Percentiles rank a stretch among this genome's conserved stretches.
Conservation (phyloP, 2,888 invertebrate genomes). For the Xestia xanthographa region DNA sequence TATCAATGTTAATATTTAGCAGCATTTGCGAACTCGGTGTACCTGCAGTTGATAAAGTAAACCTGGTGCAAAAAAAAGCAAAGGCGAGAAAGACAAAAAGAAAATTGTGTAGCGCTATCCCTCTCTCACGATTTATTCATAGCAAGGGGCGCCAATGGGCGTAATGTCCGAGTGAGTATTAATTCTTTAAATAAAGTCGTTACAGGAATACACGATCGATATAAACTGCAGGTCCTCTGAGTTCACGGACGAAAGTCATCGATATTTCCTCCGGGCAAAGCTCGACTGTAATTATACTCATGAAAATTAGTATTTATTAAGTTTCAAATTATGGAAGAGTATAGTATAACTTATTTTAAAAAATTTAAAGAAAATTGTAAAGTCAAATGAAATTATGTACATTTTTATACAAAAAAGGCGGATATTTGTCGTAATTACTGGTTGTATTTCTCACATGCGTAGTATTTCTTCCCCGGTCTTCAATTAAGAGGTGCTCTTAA, state of each 20-base stretch:
- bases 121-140: constrained; percentile 31
- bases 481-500: constrained; percentile 69
- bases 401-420: constrained; percentile 1
- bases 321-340: constrained; percentile 6
- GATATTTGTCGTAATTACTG: constrained; percentile 19
- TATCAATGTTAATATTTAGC: constrained; percentile 12
- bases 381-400: constrained; percentile 16
- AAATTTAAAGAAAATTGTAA: neutral
- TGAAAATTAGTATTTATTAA: constrained; percentile 19
- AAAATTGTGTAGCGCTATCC: constrained; percentile 23
- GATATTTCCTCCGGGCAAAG: constrained; percentile 7
- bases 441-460: constrained; percentile 44
- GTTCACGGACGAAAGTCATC: constrained; percentile 40
- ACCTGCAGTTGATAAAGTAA: constrained; percentile 14
- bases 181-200: constrained; percentile 50
- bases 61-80: constrained; percentile 8
- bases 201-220: constrained; percentile 27
- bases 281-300: constrained; percentile 6
- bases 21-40: constrained; percentile 3
- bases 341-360: neutral
- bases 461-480: constrained; percentile 59
- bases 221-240: constrained; percentile 34
- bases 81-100: neutral
- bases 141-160: constrained; percentile 10
- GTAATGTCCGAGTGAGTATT: constrained; percentile 37